Evolutionary conservation across 2,113 vertebrate genomes (phyloP), one percentile per base, ranked within the genome.

Genomic region (Tylochromis polylepis): DNA sequence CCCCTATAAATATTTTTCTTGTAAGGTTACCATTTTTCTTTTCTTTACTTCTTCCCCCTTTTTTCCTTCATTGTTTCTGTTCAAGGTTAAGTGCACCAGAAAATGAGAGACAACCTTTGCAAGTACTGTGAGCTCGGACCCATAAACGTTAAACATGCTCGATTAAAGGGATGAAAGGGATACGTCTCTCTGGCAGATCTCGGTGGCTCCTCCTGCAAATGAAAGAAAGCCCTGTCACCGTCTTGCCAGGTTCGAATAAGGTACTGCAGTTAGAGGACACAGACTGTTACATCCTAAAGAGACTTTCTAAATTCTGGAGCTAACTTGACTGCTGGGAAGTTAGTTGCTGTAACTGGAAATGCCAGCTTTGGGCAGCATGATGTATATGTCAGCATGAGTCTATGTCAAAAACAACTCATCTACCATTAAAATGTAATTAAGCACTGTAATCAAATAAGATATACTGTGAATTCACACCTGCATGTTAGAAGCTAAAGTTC

Each of bases 111-210:
- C 51, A 29, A 22, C 59, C 8, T 8, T 16, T 34, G 85, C 70
- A 65, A 79, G 70, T 60, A 11, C 46, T 10, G 79, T 77, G 38
- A 43, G 65, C 29, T 9, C 0, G 3, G 18, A 58, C 65, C 2
- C 80, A 85, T 59, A 60, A 85, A 89, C 59, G 67, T 77, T 86
- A 86, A 57, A 77, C 60, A 51, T 79, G 59, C 53, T 60, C 72
- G 62, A 36, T 65, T 11, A 62, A 62, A 62, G 29, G 4, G 53
- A 70, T 83, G 27, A 31, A 59, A 31, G 4, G 1, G 46, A 72
- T 85, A 31, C 38, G 6, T 55, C 9, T 82, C 58, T 85, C 75
- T 85, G 75, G 82, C 81, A 86, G 59, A 51, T 7, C 41, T 57
- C 18, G 38, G 51, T 78, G 43, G 62, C 55, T 18, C 6, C 58